Evolutionary conservation across 1,140 invertebrate species (phyloP), one percentile per base, ranked within the genome.

Genomic region (Drosophila sulfurigaster): DNA sequence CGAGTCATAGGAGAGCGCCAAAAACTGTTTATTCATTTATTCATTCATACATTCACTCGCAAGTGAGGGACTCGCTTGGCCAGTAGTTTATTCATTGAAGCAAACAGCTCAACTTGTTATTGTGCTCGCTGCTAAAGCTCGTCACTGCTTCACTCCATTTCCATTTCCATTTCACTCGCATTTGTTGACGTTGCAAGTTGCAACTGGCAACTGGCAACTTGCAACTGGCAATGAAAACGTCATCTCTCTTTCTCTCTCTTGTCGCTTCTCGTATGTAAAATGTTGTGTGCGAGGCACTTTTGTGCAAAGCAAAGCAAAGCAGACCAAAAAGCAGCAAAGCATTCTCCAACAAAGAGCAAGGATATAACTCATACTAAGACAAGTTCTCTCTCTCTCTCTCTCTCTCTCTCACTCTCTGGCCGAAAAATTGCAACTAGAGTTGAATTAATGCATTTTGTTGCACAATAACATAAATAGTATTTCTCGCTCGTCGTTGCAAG

Each of bases 211-310:
- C 28, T 11, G 72, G 79, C 79, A 87, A 87, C 5, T 48, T 15
- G 46, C 46, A 85, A 79, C 77, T 89, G 78, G 81, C 85, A 89
- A 83, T 89, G 85, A 81, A 88, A 85, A 88, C 85, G 85, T 81
- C 85, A 87, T 82, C 13, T 16, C 41, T 7, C 10, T 25, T 25
- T 25, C 20, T 25, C 20, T 25, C 20, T 25, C 20, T n/a, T n/a
- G 20, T 25, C 20, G 20, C 38, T 41, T 41, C 38, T n/a, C 77
- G 82, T 79, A 83, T 88, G 78, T 89, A 88, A 88, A 88, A 88
- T 89, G 85, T 85, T 89, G 56, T 89, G 56, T 80, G 70, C 81
- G 64, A 83, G 75, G 70, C 78, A 89, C 71, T 73, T 82, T 87
- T 67, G 35, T 58, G 10, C 20, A 25, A 67, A 41, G 15, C 20